Percentiles rank a stretch among this genome's conserved stretches.
These are phyloP conservation scores for Brachionus koreanus DNA, from an alignment of 1,140 invertebrate genomes.

Conservation along the genomic window DNA sequence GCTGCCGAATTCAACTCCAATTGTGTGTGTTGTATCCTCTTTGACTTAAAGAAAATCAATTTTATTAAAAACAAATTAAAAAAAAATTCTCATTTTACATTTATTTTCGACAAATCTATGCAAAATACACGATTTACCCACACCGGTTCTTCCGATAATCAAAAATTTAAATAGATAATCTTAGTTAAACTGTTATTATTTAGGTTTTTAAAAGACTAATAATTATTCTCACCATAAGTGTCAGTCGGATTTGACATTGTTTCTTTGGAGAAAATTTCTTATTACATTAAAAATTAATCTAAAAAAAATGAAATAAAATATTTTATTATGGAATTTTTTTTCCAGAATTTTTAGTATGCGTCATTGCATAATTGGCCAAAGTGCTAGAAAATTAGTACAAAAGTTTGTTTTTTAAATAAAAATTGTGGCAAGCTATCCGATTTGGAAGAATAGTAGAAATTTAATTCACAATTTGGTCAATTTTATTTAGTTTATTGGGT, in stretches of 20 bases:
- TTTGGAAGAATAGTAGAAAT: neutral
- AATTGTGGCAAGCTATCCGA: neutral
- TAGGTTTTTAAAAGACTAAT: neutral
- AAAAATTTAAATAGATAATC: slow-evolving; percentile 80
- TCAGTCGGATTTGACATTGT: neutral
- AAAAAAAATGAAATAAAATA: neutral
- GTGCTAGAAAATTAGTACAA: neutral
- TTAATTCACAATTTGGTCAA: neutral
- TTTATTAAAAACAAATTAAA: neutral
- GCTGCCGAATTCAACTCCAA: slow-evolving; percentile 61
- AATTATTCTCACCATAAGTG: neutral
- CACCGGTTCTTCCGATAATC: slow-evolving; percentile 69
- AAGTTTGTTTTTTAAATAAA: neutral
- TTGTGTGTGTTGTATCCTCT: slow-evolving; percentile 64
- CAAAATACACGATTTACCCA: slow-evolving; percentile 65
- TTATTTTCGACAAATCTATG: slow-evolving; percentile 60
- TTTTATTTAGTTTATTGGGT: neutral
- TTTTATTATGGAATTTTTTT: neutral
- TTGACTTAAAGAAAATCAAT: slow-evolving; percentile 61
- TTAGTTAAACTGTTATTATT: slow-evolving; percentile 48
- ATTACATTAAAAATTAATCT: neutral
- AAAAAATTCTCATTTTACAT: slow-evolving; percentile 49
- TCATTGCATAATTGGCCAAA: neutral
- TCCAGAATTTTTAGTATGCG: neutral
- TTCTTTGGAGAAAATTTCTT: neutral